Percentiles rank a stretch among this genome's conserved stretches.
phyloP scores from a whole-genome alignment of 2,113 vertebrate genomes.

The Formicarius rufipectus region DNA sequence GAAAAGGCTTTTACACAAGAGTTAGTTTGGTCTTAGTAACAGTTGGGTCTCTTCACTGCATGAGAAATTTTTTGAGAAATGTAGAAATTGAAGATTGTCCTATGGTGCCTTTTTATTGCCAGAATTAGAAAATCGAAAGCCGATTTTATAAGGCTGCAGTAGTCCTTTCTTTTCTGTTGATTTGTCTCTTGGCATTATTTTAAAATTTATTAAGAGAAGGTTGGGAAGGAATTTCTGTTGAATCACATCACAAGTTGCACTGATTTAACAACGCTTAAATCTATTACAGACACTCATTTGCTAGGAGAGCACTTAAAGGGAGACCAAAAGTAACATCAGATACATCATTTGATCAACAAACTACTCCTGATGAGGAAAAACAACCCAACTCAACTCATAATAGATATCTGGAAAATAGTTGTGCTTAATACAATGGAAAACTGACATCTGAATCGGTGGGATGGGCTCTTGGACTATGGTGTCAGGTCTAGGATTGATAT shows the following conservation, averaged over 20 bases:
- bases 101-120: neutral
- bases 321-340: neutral
- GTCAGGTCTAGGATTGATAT: neutral
- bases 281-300: neutral
- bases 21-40: neutral
- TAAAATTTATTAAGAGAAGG: neutral
- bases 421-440: neutral
- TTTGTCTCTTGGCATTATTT: neutral
- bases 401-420: neutral
- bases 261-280: neutral
- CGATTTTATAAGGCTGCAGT: neutral
- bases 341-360: neutral
- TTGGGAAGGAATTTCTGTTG: neutral
- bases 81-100: neutral
- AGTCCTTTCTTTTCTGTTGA: neutral
- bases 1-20: neutral
- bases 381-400: neutral
- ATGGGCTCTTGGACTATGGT: neutral
- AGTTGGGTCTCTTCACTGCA: neutral
- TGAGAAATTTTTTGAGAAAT: neutral
- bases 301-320: neutral
- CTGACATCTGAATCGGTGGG: neutral
- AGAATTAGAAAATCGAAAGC: neutral
- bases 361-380: neutral
- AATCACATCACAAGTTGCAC: neutral